Base-by-base conservation (phyloP, 2,797 vertebrate genomes). In the Austrolebias charrua region DNA sequence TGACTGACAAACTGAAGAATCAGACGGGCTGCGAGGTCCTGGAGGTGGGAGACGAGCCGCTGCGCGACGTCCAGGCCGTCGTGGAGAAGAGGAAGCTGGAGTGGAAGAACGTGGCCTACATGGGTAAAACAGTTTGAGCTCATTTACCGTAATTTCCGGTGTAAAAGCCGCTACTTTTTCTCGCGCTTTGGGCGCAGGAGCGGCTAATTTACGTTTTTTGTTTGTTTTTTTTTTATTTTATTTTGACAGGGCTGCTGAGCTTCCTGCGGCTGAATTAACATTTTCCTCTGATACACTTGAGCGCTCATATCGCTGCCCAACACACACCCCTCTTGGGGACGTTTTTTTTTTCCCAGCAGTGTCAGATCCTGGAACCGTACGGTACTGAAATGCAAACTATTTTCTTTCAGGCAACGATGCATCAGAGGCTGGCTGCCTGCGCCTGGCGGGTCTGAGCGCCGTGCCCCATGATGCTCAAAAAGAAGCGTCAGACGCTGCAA, bases 71-170 rank as follows among this genome's bases (percentile, higher is more conserved):
- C 40, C 72, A 91, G 16, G 43, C 55, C 0, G 79, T 93, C 63
- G 78, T 94, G 69, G 60, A 87, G 64, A 15, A 92, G 50, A 88
- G 76, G 81, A 56, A 78, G 0, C 79, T 98, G 55, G 78, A 72
- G 52, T 97, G 96, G 96, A 95, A 94, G 68, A 92, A 98, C 49
- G 92, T 98, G 7, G 96, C 97, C 0, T 98, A 93, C 66, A 91
- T 98, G 80, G 97, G 97, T 98, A 49, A 86, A 38, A 7, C 24
- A 29, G 29, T n/a, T n/a, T n/a, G n/a, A n/a, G n/a, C n/a, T n/a
- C n/a, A n/a, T n/a, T n/a, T n/a, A 20, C 20, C 28, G 0, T n/a
- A n/a, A n/a, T n/a, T n/a, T n/a, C n/a, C n/a, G n/a, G n/a, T n/a
- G n/a, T n/a, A n/a, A n/a, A n/a, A n/a, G n/a, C n/a, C n/a, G n/a